Evolutionary conservation across 2,113 vertebrate species (phyloP), one percentile per base, ranked within the genome.

Genomic region (Tamias sibiricus): DNA sequence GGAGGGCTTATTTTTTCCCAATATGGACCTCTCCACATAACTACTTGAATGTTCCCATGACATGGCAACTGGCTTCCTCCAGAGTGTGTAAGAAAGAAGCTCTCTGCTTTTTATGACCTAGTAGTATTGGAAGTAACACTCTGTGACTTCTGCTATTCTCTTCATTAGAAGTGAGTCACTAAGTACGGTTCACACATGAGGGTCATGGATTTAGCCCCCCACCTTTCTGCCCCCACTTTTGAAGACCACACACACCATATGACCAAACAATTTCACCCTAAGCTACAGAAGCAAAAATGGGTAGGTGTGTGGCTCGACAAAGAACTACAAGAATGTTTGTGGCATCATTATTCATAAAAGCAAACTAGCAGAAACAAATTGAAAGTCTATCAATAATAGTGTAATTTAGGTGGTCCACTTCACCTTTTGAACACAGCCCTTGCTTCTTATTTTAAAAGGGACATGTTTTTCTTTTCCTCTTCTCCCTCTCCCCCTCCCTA

Each of bases 221-320:
- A 57, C 54, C 7, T 57, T 20, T 26, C 4, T 24, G 26, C 59
- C 9, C 24, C 59, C 9, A 28, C 30, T 62, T 90, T 85, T 79
- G 72, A 87, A 76, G 76, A 74, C 32, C 26, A 87, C n/a, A 79
- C 30, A 72, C 14, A 59, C 0, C 2, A 28, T 40, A 19, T 28
- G 20, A 94, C 13, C 16, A 71, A 54, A 59, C 32, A 84, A 81
- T 68, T 87, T 81, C n/a, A 80, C 24, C 35, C 12, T 57, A 12
- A 95, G 59, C 37, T 90, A 59, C 19, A 97, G 54, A 95, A 92
- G 37, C 32, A 71, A 95, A 94, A 92, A 40, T 66, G n/a, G 19
- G 24, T 77, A 20, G 8, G 1, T 66, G 8, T 37, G 8, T 87
- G 10, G 1, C 8, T 44, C 35, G 28, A 32, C 10, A 24, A 88